Evolutionary conservation across 2,113 vertebrate species (phyloP).

Genomic region (Chlamydotis undulata): DNA sequence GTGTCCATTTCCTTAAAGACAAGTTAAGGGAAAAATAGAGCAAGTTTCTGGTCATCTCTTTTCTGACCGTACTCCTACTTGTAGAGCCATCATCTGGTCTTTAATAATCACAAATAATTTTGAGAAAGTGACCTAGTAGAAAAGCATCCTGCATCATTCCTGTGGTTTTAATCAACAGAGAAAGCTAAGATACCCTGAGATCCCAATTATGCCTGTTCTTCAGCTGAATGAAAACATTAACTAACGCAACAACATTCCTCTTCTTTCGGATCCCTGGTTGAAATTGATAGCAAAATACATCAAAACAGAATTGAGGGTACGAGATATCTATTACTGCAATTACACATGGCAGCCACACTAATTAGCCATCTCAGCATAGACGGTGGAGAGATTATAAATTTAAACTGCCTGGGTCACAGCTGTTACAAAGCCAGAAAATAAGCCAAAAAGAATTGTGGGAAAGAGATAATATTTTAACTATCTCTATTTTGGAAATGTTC

Average conservation of each 20-base stretch:
- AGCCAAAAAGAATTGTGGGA: slow-evolving; percentile 49
- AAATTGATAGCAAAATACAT: slow-evolving; percentile 25
- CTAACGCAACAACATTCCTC: slow-evolving; percentile 1
- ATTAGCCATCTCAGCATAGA: slow-evolving; percentile 23
- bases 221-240: neutral
- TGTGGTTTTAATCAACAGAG: neutral
- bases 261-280: slow-evolving; percentile 19
- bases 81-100: neutral
- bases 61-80: neutral
- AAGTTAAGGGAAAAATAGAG: neutral
- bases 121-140: neutral
- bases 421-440: slow-evolving; percentile 7
- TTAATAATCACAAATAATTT: neutral
- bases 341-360: neutral
- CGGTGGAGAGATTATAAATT: slow-evolving; percentile 24
- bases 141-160: neutral
- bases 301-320: slow-evolving; percentile 19
- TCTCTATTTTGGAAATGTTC: slow-evolving; percentile 58
- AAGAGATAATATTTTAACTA: slow-evolving; percentile 69
- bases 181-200: neutral
- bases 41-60: neutral
- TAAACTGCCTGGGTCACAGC: neutral
- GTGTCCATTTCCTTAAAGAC: neutral
- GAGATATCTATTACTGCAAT: neutral
- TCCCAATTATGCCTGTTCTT: neutral